phyloP scores from a whole-genome alignment of 2,797 vertebrate genomes.

The Aplochiton taeniatus region DNA sequence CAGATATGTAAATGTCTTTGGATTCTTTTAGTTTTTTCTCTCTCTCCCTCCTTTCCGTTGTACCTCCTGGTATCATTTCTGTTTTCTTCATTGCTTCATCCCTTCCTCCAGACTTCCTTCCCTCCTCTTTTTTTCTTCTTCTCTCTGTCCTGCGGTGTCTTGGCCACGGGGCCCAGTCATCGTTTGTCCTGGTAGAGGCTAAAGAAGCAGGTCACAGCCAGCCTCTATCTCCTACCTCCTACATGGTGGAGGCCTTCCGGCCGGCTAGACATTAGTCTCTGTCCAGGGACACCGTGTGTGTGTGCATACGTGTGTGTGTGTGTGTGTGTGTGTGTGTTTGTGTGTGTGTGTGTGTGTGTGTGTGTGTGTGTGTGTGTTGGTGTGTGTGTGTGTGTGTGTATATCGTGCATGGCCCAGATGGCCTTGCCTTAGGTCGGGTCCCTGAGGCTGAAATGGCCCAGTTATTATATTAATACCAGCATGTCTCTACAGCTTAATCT shows the following conservation, averaged over 20 bases:
- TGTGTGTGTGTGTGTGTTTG: neutral
- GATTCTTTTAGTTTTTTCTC: neutral
- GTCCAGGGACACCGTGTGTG: neutral
- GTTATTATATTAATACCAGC: constrained; percentile 17
- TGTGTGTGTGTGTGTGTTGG: constrained; percentile 17
- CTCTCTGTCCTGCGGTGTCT: constrained; percentile 29
- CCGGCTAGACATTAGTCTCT: no score
- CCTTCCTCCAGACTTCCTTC: no score
- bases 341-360: neutral
- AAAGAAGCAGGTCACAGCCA: constrained; percentile 42
- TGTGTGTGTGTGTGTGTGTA: constrained; percentile 15
- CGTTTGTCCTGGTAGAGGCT: constrained; percentile 32
- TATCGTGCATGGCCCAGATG: constrained; percentile 45
- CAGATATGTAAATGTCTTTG: no score
- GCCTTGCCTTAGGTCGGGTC: constrained; percentile 21
- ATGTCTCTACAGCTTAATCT: constrained; percentile 42
- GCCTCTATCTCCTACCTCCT: no score
- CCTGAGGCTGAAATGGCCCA: constrained; percentile 43
- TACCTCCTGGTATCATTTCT: neutral
- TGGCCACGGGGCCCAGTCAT: constrained; percentile 20
- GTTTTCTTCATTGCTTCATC: constrained; percentile 2
- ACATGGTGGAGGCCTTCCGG: no score
- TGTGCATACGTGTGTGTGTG: constrained; percentile 3
- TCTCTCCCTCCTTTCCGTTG: neutral
- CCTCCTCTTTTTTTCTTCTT: constrained; percentile 2